A percentile compares a stretch with the other conserved stretches of the same genome.
Evolutionary conservation across 2,113 vertebrate genomes (phyloP).

Genomic region (Gopherus flavomarginatus): DNA sequence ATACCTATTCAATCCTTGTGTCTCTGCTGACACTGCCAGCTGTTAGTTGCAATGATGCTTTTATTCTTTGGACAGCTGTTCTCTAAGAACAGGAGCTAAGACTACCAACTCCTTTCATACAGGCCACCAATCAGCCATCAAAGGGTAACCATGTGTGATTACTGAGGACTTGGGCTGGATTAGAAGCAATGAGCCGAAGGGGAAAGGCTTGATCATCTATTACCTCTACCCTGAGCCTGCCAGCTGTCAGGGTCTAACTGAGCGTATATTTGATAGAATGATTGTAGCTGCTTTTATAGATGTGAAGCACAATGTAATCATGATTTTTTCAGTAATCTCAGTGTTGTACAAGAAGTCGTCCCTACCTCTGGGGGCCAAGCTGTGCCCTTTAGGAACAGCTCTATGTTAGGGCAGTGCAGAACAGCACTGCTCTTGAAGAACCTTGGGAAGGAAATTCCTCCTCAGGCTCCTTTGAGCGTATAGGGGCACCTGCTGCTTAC

Average conservation of each 20-base stretch:
- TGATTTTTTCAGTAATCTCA: background rate
- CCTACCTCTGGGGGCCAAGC: background rate
- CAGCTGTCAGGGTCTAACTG: background rate
- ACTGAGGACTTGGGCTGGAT: background rate
- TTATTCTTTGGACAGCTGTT: background rate
- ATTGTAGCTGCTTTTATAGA: background rate
- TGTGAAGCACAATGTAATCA: background rate
- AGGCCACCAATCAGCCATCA: background rate
- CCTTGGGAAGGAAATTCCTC: background rate
- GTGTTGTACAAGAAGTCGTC: background rate
- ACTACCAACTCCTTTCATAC: background rate
- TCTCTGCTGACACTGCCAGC: background rate
- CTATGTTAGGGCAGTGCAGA: background rate
- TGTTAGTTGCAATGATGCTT: background rate
- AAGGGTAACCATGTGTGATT: background rate
- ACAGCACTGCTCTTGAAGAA: background rate
- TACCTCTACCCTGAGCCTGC: background rate
- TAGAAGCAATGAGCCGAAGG: background rate
- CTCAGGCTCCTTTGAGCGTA: no score
- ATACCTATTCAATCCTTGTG: background rate
- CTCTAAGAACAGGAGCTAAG: background rate
- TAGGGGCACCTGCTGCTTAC: background rate
- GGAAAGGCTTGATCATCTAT: background rate
- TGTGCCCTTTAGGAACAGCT: background rate
- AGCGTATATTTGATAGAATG: background rate